Percentiles rank a stretch among this genome's conserved stretches.
Conservation (phyloP, 2,888 invertebrate species). For the Drosophila aldrichi region DNA sequence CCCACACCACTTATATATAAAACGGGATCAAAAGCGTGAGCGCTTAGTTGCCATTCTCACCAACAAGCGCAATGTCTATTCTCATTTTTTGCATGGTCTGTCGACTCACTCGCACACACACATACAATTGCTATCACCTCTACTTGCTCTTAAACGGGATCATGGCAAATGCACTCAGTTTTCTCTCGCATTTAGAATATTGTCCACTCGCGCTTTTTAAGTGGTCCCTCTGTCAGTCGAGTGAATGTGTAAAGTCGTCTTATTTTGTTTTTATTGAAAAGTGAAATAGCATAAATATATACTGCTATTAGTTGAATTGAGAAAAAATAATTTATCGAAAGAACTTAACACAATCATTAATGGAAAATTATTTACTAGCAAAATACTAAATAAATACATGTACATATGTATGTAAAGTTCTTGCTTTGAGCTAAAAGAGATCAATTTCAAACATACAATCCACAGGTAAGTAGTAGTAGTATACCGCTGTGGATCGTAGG, state of each 20-base stretch:
- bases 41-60: background rate
- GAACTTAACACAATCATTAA: background rate
- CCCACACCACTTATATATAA: background rate
- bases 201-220: background rate
- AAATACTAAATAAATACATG: background rate
- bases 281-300: background rate
- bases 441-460: background rate
- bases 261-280: background rate
- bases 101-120: background rate
- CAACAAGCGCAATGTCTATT: too few species aligned
- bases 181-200: background rate
- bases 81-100: background rate
- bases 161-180: background rate
- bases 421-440: too few species aligned
- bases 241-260: background rate
- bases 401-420: background rate
- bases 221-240: too few species aligned
- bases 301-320: background rate
- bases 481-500: too few species aligned
- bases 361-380: too few species aligned
- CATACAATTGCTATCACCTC: background rate
- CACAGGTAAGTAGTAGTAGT: background rate
- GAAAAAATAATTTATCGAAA: background rate
- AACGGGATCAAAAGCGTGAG: constrained; percentile 3
- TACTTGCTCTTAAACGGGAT: background rate